Percentiles rank a stretch among this genome's conserved stretches.
These are phyloP conservation scores for Tetramorium parvispinum DNA, from an alignment of 1,140 invertebrate genomes.

Conservation along the genomic window DNA sequence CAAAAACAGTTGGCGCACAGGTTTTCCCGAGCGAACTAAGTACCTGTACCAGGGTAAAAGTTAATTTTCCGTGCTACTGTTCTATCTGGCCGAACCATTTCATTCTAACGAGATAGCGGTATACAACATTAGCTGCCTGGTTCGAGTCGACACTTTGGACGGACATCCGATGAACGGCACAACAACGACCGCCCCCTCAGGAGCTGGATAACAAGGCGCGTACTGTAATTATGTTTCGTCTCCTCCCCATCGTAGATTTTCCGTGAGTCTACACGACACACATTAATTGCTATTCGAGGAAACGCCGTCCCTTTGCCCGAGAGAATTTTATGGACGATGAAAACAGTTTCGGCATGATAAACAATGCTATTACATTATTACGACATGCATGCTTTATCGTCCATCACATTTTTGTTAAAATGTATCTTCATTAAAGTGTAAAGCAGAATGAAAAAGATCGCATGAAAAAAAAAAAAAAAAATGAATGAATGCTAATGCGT, in stretches of 20 bases:
- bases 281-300: background rate
- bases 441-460: conserved; percentile 24
- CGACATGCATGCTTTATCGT: background rate
- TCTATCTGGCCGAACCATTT: conserved; percentile 26
- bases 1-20: conserved; percentile 37
- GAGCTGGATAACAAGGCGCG: conserved; percentile 47
- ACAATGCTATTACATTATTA: background rate
- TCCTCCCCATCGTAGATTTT: conserved; percentile 9
- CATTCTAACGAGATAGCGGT: conserved; percentile 45
- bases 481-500: conserved; percentile 9
- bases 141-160: conserved; percentile 26
- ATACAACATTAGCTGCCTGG: conserved; percentile 22
- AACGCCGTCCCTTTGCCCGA: background rate
- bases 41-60: conserved; percentile 5
- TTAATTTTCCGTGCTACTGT: conserved; percentile 32
- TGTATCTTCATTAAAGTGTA: background rate
- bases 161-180: conserved; percentile 40
- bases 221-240: conserved; percentile 47
- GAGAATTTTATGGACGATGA: conserved; percentile 27
- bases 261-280: conserved; percentile 14
- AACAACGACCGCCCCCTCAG: conserved; percentile 4
- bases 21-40: conserved; percentile 14
- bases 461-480: background rate
- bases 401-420: conserved; percentile 23
- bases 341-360: conserved; percentile 22